A percentile compares a stretch with the other conserved stretches of the same genome.
Conservation (phyloP, 2,797 vertebrate genomes). For the Aplochiton taeniatus region DNA sequence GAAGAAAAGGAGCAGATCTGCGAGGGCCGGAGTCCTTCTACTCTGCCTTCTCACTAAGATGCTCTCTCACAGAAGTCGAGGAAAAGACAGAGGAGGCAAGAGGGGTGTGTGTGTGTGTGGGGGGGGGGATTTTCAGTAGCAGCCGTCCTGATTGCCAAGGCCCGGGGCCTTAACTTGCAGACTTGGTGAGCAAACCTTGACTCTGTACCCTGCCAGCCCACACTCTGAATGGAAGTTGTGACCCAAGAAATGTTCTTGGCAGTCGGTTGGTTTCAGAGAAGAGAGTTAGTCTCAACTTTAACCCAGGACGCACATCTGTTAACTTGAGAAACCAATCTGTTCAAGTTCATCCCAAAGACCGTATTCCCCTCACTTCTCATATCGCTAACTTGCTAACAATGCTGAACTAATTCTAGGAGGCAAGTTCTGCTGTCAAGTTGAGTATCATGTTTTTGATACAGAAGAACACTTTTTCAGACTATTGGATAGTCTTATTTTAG, state of each 20-base stretch:
- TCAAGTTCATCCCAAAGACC: slow-evolving; percentile 60
- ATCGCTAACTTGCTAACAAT: slow-evolving; percentile 64
- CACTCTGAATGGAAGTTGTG: slow-evolving; percentile 68
- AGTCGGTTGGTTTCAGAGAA: slow-evolving; percentile 57
- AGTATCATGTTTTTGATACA: slow-evolving; percentile 25
- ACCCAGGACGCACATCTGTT: slow-evolving; percentile 62
- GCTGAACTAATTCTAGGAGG: slow-evolving; percentile 55
- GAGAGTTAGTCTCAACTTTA: slow-evolving; percentile 65
- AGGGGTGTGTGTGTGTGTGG: not conserved
- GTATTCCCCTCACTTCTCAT: slow-evolving; percentile 59
- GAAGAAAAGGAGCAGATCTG: slow-evolving; percentile 39
- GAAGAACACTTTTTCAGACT: slow-evolving; percentile 10
- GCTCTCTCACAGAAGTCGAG: slow-evolving; percentile 37
- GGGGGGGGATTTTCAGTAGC: slow-evolving; percentile 41
- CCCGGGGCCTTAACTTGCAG: slow-evolving; percentile 66
- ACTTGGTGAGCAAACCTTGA: slow-evolving; percentile 68
- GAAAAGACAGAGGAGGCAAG: slow-evolving; percentile 37
- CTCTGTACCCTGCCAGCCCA: slow-evolving; percentile 67
- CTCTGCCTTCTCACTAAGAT: slow-evolving; percentile 42
- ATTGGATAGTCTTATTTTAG: not conserved
- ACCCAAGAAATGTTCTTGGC: slow-evolving; percentile 72
- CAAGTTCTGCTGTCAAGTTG: slow-evolving; percentile 47
- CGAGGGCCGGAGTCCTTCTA: slow-evolving; percentile 51
- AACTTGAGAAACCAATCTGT: slow-evolving; percentile 60
- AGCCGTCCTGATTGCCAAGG: slow-evolving; percentile 65